Base-by-base conservation (phyloP, 2,113 vertebrate species). In the Hiodon tergisus region DNA sequence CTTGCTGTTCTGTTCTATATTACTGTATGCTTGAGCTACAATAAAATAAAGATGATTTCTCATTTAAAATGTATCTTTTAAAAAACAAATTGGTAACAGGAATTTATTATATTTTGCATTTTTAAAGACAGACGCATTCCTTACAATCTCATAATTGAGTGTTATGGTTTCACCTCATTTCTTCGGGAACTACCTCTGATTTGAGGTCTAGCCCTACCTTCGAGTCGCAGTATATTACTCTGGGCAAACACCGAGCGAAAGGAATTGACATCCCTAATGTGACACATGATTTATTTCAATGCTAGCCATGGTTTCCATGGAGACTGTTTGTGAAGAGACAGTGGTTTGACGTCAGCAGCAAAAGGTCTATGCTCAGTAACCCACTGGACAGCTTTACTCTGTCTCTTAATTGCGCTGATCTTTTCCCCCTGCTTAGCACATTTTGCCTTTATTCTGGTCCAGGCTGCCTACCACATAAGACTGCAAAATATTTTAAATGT, bases 281-380 rank as follows among this genome's bases (percentile, higher is more conserved):
- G 87, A 88, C 84, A 85, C 86, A 83, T 86, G 85, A 89, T 92
- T 89, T 93, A 82, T 87, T 78, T 82, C 90, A 85, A 86, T 83
- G 86, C 88, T 90, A 88, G 80, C 88, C 85, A 78, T 72, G 61
- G 87, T 94, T 90, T 81, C 88, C 88, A 88, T 90, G 89, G 90
- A 83, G 86, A 93, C 83, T 72, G 86, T 82, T 81, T 80, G 87
- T 77, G 79, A 79, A 84, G 77, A 87, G 2, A 48, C 79, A 74
- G 79, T 71, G 76, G 79, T 63, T 80, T 91, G 89, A 88, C 81
- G 79, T 88, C 86, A 86, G 79, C 72, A 78, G 69, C 83, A 83
- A 70, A 58, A 80, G 31, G 76, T 73, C 4, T 5, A 69, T 85
- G 83, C 69, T 78, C 77, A 82, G 86, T 85, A 85, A 83, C 82